A percentile compares a stretch with the other conserved stretches of the same genome.
These are phyloP conservation scores for Oceanodroma tethys DNA, from an alignment of 2,113 vertebrate genomes.

Conservation along the genomic window DNA sequence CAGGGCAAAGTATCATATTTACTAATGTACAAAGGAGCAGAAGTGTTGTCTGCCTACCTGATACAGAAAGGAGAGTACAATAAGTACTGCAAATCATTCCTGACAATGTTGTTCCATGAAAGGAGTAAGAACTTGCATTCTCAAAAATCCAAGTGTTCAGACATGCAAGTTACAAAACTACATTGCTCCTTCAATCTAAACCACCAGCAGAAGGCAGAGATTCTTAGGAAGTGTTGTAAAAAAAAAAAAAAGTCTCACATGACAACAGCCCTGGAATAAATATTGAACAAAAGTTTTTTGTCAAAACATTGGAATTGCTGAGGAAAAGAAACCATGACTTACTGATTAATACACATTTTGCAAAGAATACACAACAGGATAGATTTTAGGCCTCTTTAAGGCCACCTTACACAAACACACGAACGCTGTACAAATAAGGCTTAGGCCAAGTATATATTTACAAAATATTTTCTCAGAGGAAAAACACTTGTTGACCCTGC, in stretches of 20 bases:
- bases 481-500: not conserved
- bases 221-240: not conserved
- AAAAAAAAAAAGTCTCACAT: not conserved
- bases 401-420: not conserved
- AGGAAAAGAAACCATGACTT: not conserved
- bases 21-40: not conserved
- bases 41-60: not conserved
- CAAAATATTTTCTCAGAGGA: not conserved
- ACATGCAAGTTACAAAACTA: not conserved
- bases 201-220: not conserved
- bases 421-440: not conserved
- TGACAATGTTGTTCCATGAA: not conserved
- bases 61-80: not conserved
- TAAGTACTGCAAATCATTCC: not conserved
- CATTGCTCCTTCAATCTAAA: not conserved
- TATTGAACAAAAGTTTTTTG: not conserved
- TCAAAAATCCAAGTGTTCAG: not conserved
- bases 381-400: not conserved
- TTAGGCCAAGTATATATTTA: not conserved
- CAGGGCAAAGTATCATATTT: not conserved
- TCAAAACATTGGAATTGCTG: not conserved
- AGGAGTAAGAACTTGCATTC: not conserved
- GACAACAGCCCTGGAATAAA: not conserved
- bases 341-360: not conserved
- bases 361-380: not conserved